These are phyloP conservation scores for Myathropa florea DNA, from an alignment of 2,888 invertebrate genomes.

Conservation along the genomic window DNA sequence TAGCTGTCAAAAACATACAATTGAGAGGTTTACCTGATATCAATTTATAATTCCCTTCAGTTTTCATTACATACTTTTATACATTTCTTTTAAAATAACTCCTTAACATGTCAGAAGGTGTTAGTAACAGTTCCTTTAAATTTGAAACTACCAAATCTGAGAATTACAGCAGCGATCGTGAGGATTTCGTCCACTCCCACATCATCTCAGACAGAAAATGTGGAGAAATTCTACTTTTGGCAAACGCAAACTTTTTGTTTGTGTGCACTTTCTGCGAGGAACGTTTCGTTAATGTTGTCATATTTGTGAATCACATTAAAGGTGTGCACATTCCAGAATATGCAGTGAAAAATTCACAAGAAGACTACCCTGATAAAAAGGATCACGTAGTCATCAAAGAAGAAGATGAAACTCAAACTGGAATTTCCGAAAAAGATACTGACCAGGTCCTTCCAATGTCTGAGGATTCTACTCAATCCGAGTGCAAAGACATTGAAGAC, in stretches of 20 bases:
- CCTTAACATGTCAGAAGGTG: slow-evolving; percentile 22
- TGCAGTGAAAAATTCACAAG: neutral
- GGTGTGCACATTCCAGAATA: slow-evolving; percentile 36
- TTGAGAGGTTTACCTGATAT: neutral
- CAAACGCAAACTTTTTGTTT: slow-evolving; percentile 55
- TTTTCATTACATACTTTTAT: slow-evolving; percentile 2
- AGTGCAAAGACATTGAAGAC: slow-evolving; percentile 8
- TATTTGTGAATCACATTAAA: slow-evolving; percentile 54
- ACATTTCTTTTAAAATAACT: neutral
- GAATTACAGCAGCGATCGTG: neutral
- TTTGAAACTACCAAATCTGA: neutral
- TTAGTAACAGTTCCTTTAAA: neutral
- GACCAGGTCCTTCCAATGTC: neutral
- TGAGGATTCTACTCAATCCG: neutral
- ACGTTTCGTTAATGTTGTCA: slow-evolving; percentile 48
- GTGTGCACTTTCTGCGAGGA: slow-evolving; percentile 57
- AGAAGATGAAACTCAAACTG: neutral
- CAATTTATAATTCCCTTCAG: neutral
- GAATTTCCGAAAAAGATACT: neutral
- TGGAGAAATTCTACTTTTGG: slow-evolving; percentile 51
- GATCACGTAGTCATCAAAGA: neutral
- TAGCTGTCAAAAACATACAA: neutral
- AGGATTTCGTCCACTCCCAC: neutral
- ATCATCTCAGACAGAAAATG: slow-evolving; percentile 25
- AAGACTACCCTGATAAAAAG: neutral